Conservation (phyloP, 2,113 vertebrate species). For the Columba janthina region DNA sequence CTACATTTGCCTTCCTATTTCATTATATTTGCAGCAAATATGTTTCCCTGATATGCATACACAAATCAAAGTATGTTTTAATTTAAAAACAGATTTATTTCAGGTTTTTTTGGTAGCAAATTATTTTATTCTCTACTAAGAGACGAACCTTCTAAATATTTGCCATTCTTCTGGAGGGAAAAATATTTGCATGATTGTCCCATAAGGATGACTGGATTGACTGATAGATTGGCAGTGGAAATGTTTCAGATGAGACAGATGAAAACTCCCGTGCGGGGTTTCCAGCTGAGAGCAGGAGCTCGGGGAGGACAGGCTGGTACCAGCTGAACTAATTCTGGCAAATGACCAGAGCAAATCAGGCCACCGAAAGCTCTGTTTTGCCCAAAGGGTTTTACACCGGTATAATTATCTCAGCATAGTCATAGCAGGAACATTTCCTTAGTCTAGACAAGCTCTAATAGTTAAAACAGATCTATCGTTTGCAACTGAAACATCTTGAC, state of each 20-base stretch:
- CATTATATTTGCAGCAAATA: not conserved
- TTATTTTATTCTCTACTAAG: not conserved
- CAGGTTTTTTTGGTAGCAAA: not conserved
- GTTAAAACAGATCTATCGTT: constrained; percentile 55
- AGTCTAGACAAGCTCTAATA: constrained; percentile 67
- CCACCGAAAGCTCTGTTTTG: constrained; percentile 66
- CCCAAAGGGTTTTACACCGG: constrained; percentile 53
- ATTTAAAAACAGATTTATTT: not conserved
- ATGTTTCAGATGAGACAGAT: not conserved
- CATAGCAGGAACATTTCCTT: constrained; percentile 59
- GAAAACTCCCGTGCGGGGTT: not conserved
- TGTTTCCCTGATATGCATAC: fast-evolving
- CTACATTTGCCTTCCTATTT: not conserved
- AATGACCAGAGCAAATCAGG: constrained; percentile 61
- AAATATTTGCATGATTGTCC: not conserved
- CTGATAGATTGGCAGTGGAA: not conserved
- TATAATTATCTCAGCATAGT: constrained; percentile 53
- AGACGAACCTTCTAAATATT: not conserved
- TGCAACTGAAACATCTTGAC: constrained; percentile 1
- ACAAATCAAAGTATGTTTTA: not conserved
- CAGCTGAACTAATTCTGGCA: constrained; percentile 64
- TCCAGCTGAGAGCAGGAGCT: constrained; percentile 41
- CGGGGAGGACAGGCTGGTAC: constrained; percentile 37
- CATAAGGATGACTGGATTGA: not conserved
- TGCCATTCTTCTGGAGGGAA: not conserved